Conservation (phyloP, 1,140 invertebrate species). For the Pollicipes pollicipes region DNA sequence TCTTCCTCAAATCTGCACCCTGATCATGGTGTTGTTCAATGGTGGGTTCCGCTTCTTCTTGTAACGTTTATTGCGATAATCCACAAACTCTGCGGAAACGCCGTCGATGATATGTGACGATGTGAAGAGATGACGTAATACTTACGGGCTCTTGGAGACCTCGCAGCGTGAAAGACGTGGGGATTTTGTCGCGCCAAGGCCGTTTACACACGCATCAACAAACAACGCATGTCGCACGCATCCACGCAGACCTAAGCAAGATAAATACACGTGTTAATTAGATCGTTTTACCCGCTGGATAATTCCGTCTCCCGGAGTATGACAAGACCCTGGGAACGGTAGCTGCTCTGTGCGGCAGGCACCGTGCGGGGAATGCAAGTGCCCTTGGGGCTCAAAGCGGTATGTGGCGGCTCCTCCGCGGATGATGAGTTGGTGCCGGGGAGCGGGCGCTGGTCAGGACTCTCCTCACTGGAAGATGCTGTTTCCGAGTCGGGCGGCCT, state of each 20-base stretch:
- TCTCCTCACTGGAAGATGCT: background rate
- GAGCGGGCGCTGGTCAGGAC: no score
- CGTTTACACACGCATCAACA: background rate
- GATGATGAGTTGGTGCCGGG: no score
- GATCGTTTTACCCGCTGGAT: background rate
- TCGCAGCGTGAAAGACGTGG: background rate
- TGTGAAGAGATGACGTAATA: background rate
- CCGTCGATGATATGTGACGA: background rate
- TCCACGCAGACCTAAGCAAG: background rate
- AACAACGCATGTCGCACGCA: background rate
- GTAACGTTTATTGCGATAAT: background rate
- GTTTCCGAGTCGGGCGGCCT: background rate
- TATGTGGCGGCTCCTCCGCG: no score
- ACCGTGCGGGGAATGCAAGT: no score
- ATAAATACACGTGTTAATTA: slow-evolving; percentile 2
- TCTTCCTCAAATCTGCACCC: no score
- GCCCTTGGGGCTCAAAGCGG: no score
- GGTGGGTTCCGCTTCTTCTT: no score
- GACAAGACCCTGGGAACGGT: no score
- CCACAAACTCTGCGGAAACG: background rate
- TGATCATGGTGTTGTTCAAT: no score
- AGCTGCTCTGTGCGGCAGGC: no score
- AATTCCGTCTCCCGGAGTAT: no score
- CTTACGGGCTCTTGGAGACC: background rate
- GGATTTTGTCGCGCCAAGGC: background rate